phyloP scores from a whole-genome alignment of 2,113 vertebrate species.

The Synchiropus splendidus region DNA sequence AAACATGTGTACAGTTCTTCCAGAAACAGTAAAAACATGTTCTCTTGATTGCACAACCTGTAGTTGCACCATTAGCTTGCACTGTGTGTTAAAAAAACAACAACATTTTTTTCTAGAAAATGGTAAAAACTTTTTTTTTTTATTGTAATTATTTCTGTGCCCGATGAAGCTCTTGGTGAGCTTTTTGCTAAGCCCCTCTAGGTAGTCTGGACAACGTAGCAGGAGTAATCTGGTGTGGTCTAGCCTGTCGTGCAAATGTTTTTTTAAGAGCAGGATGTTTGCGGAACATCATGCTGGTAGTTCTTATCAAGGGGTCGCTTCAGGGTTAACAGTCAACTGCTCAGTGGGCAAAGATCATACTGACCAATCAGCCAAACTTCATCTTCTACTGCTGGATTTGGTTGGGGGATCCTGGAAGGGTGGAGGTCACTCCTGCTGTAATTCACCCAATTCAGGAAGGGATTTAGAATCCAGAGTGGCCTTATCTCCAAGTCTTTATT shows the following conservation, averaged over 20 bases:
- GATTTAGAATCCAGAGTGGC: constrained; percentile 35
- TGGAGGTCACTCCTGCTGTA: constrained; percentile 48
- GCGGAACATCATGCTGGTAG: constrained; percentile 44
- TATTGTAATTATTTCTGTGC: no score
- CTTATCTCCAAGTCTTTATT: constrained; percentile 59
- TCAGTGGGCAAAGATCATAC: constrained; percentile 33
- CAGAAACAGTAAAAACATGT: no score
- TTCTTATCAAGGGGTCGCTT: constrained; percentile 62
- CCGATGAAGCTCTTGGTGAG: no score
- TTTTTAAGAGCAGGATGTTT: constrained; percentile 56
- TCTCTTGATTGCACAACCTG: no score
- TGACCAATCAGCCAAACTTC: constrained; percentile 33
- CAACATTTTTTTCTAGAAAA: no score
- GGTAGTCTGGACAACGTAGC: constrained; percentile 6
- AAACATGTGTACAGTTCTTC: no score
- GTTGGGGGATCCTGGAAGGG: constrained; percentile 35
- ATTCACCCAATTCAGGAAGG: constrained; percentile 53
- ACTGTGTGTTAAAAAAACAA: no score
- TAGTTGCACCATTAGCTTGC: no score
- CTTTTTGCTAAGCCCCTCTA: constrained; percentile 8
- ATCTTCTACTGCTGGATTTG: constrained; percentile 27
- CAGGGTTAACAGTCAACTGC: constrained; percentile 49
- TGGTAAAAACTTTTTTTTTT: no score
- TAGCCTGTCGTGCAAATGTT: constrained; percentile 21
- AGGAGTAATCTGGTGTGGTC: constrained; percentile 7